Evolutionary conservation across 2,113 vertebrate species (phyloP).

Genomic region (Haliaeetus leucogaster): DNA sequence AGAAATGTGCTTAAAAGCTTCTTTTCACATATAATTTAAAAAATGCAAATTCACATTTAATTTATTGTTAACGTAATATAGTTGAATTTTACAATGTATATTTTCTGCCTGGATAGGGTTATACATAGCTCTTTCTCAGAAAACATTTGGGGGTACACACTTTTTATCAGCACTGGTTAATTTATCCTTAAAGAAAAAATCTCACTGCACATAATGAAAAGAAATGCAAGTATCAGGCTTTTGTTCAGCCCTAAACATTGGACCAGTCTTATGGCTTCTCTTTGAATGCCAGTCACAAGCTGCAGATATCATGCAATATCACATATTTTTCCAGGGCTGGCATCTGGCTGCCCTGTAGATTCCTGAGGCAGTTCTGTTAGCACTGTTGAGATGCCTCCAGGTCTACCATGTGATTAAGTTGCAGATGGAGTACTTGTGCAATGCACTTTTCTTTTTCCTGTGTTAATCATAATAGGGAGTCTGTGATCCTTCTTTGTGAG

Average conservation of each 20-base stretch:
- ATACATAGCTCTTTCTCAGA: neutral
- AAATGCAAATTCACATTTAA: neutral
- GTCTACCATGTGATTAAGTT: neutral
- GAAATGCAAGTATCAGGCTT: neutral
- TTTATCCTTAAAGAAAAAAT: neutral
- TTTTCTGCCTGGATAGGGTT: neutral
- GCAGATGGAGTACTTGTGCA: slow-evolving; percentile 13
- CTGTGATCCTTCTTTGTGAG: neutral
- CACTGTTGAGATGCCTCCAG: neutral
- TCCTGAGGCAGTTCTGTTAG: slow-evolving; percentile 21
- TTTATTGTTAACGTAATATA: neutral
- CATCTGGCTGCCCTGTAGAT: slow-evolving; percentile 39
- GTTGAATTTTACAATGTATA: neutral
- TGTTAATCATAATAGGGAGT: neutral
- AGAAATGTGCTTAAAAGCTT: neutral
- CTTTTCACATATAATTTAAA: neutral
- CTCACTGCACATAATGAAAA: neutral
- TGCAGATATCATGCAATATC: neutral
- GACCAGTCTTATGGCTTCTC: neutral
- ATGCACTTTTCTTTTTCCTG: neutral
- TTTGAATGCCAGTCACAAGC: neutral
- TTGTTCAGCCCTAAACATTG: neutral
- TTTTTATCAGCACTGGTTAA: neutral
- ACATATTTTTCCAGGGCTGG: neutral
- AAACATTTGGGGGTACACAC: neutral